Base-by-base conservation (phyloP, 2,113 vertebrate genomes). In the Mirounga angustirostris region DNA sequence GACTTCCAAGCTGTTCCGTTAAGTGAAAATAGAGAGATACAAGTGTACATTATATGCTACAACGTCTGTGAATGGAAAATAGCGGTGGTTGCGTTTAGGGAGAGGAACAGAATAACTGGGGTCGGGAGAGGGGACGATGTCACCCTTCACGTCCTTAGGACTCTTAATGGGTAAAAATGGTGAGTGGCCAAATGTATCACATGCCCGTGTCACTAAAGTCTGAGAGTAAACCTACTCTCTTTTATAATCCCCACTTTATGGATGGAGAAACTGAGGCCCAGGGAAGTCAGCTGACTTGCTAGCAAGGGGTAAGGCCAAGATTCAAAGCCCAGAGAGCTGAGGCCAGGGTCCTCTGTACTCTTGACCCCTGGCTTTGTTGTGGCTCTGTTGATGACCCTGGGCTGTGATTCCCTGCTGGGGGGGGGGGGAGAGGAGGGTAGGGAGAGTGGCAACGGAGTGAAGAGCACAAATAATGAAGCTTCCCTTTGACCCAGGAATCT, bases 21-120 rank as follows among this genome's bases (percentile, higher is more conserved):
- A 90, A 95, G 56, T 83, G 5, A 67, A 92, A 89, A 24, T 80
- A 86, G 28, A 36, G 71, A 81, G 28, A 78, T 85, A 18, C 50
- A 63, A 28, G 33, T 10, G 28, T 40, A 63, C n/a, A 54, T 65
- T 13, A 50, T 12, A 79, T 71, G 28, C 36, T 83, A 52, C 33
- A 88, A 83, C 59, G 89, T 94, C 59, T 46, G 40, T 73, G 52
- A 91, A 85, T 58, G 43, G 63, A 82, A 90, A 90, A 50, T 58
- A 69, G 46, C 24, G 13, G 12, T 40, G 30, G 22, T 36, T 52
- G 13, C 22, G 36, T 56, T 30, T 16, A 16, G 28, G 12, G 33
- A 92, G 40, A 94, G 18, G 63, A 79, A 61, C 40, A 61, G 83
- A 43, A n/a, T 33, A 40, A 5, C 40, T 63, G 65, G 50, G 59